phyloP scores from a whole-genome alignment of 2,797 vertebrate species.

The Sebastes cheni region DNA sequence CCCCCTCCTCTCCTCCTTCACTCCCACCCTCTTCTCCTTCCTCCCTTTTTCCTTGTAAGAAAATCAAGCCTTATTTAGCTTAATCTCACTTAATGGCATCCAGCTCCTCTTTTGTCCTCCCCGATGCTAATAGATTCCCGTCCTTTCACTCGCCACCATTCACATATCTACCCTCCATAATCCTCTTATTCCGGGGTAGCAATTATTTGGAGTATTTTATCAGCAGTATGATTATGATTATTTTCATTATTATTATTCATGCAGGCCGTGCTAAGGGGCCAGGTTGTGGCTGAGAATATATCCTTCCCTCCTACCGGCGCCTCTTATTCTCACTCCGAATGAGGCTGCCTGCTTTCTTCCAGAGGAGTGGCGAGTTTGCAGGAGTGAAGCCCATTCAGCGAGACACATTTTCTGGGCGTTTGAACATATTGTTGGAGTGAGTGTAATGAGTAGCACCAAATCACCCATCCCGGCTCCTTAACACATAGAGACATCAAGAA shows the following conservation, averaged over 20 bases:
- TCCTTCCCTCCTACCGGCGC: conserved; percentile 44
- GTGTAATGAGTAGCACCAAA: conserved; percentile 78
- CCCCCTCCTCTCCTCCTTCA: conserved; percentile 56
- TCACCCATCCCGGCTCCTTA: conserved; percentile 69
- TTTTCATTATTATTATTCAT: conserved; percentile 88
- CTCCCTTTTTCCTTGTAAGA: conserved; percentile 85
- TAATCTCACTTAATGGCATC: conserved; percentile 99
- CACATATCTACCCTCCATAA: conserved; percentile 89
- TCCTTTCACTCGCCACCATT: conserved; percentile 91
- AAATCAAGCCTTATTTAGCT: conserved; percentile 96
- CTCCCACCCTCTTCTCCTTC: conserved; percentile 70
- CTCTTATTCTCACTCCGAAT: conserved; percentile 70
- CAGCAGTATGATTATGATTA: conserved; percentile 92
- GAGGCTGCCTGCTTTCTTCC: conserved; percentile 85
- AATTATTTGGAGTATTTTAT: conserved; percentile 97
- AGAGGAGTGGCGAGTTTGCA: conserved; percentile 63
- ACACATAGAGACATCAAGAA: conserved; percentile 73
- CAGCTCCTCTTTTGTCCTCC: conserved; percentile 91
- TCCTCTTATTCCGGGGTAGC: conserved; percentile 87
- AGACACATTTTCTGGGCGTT: conserved; percentile 97
- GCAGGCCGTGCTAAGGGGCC: conserved; percentile 77
- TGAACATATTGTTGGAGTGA: conserved; percentile 93
- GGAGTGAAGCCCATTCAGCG: conserved; percentile 88
- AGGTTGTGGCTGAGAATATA: conserved; percentile 75
- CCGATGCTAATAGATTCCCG: conserved; percentile 94